Conservation (phyloP, 2,797 vertebrate genomes). For the Bryconaethiops microstoma region DNA sequence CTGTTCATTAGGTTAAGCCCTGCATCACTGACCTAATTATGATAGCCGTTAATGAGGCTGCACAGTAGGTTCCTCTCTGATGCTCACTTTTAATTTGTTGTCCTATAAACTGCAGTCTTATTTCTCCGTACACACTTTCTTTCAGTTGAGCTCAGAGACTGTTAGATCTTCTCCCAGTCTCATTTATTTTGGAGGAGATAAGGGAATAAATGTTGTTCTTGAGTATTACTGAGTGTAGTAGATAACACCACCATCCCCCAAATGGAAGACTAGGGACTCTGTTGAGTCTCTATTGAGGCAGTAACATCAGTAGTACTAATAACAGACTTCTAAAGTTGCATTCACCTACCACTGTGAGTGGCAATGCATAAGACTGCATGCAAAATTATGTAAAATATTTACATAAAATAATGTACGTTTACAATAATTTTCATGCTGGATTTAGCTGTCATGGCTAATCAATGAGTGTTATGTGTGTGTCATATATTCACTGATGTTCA, state of each 20-base stretch:
- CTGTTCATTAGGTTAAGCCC: constrained; percentile 31
- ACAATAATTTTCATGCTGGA: neutral
- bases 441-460: neutral
- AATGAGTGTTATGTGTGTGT: neutral
- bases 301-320: too few species aligned
- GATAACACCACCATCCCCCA: too few species aligned
- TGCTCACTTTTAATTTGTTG: constrained; percentile 9
- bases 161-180: neutral
- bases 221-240: neutral
- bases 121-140: neutral
- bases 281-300: too few species aligned
- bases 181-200: neutral
- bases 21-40: constrained; percentile 19
- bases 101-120: constrained; percentile 8
- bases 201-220: too few species aligned
- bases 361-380: neutral
- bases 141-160: neutral
- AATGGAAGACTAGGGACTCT: too few species aligned
- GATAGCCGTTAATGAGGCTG: constrained; percentile 24
- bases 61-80: neutral
- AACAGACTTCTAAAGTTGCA: neutral
- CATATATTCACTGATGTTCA: neutral
- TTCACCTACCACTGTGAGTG: neutral
- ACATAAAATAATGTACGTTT: neutral
- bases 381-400: neutral